Evolutionary conservation across 1,140 invertebrate genomes (phyloP).

Genomic region (Pseudomyrmex sp.): DNA sequence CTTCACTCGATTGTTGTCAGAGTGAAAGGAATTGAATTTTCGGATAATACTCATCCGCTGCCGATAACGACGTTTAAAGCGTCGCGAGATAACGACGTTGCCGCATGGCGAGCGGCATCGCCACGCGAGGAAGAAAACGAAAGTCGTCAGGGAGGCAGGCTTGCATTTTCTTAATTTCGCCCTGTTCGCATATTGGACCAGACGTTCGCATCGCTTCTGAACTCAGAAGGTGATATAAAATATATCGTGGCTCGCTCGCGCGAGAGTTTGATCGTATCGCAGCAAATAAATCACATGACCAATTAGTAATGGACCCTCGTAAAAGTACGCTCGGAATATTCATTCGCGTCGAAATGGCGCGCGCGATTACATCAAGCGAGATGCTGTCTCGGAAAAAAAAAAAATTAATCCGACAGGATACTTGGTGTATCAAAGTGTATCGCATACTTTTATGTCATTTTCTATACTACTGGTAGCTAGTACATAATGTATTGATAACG

Average conservation of each 20-base stretch:
- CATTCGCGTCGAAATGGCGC: not conserved
- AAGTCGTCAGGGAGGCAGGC: not conserved
- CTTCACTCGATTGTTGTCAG: conserved; percentile 43
- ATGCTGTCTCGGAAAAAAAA: not conserved
- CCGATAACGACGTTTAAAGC: conserved; percentile 38
- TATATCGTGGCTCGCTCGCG: not conserved
- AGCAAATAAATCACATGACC: not conserved
- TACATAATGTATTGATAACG: not conserved
- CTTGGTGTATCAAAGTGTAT: not conserved
- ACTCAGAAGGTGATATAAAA: not conserved
- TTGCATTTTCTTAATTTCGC: conserved; percentile 19
- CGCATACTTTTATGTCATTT: not conserved
- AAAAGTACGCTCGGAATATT: not conserved
- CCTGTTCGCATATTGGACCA: not conserved
- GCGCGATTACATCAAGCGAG: not conserved
- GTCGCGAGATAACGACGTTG: conserved; percentile 51
- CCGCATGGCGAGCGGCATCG: conserved; percentile 23
- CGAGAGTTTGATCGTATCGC: not conserved
- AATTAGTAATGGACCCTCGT: not conserved
- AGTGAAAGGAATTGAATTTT: conserved; percentile 48
- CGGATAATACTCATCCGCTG: conserved; percentile 19
- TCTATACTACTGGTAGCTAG: not conserved
- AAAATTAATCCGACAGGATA: too few relatives aligned
- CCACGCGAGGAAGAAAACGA: conserved; percentile 43
- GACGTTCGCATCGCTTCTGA: not conserved